phyloP scores from a whole-genome alignment of 2,113 vertebrate genomes.

The Xiphophorus couchianus region DNA sequence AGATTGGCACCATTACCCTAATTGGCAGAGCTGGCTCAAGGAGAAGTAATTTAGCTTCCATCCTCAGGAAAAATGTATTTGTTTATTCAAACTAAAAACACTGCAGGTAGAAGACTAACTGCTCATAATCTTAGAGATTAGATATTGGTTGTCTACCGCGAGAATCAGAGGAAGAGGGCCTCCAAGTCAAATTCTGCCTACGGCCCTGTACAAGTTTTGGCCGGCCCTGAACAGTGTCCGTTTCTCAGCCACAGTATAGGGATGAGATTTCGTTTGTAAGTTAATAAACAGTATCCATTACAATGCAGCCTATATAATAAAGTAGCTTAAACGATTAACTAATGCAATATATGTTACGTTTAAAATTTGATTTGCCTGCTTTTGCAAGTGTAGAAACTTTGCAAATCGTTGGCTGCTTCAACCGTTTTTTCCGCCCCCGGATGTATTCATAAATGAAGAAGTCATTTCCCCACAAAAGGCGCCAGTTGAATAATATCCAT shows the following conservation, averaged over 20 bases:
- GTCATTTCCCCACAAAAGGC: not conserved
- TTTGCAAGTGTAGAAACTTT: not conserved
- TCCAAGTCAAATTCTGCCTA: not conserved
- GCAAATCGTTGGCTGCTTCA: not conserved
- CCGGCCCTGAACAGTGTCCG: not conserved
- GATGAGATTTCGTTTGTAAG: not conserved
- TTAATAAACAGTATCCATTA: not conserved
- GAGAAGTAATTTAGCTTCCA: not conserved
- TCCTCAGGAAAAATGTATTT: not conserved
- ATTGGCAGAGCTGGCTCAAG: too few relatives aligned
- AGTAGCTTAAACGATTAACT: not conserved
- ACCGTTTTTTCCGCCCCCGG: too few relatives aligned
- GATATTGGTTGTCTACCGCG: not conserved
- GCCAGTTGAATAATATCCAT: constrained; percentile 6
- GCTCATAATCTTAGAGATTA: not conserved
- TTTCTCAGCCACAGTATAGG: not conserved
- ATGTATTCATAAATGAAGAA: not conserved
- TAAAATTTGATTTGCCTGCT: not conserved
- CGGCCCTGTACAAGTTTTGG: not conserved
- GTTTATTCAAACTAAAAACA: too few relatives aligned
- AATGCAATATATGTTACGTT: not conserved
- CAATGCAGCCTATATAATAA: not conserved
- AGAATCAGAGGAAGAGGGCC: not conserved
- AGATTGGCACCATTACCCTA: not conserved
- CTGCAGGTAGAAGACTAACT: too few relatives aligned